Base-by-base conservation (phyloP, 2,888 invertebrate species). In the Plagodis dolabraria region DNA sequence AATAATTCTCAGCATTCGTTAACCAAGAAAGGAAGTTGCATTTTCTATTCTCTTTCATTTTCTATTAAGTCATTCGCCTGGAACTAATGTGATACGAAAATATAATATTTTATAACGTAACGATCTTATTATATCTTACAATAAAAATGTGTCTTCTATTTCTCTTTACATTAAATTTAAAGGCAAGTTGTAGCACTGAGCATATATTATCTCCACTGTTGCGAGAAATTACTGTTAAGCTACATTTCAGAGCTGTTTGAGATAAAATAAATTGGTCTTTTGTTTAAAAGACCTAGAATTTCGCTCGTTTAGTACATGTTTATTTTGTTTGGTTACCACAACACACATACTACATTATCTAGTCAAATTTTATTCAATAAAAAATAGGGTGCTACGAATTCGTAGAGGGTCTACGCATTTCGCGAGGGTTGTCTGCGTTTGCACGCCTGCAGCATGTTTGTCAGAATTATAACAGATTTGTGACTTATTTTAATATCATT, bases 81-180 rank as follows among this genome's bases (percentile, higher is more conserved):
- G 22, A 22, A 22, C 4, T 22, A 4, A 22, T 22, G 22, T 22
- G 38, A 9, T 46, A 34, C 35, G 7, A 35, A 46, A 57, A 36
- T n/a, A n/a, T n/a, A n/a, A n/a, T n/a, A n/a, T n/a, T n/a, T n/a
- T n/a, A n/a, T n/a, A n/a, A n/a, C n/a, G n/a, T n/a, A n/a, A n/a
- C n/a, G n/a, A n/a, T n/a, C n/a, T n/a, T n/a, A n/a, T n/a, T n/a
- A n/a, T n/a, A n/a, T n/a, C n/a, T 59, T 50, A 50, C 11, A 59
- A 55, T 12, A 56, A 58, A 53, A 50, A 38, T 45, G 40, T 44
- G 43, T 42, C 50, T 51, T 50, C 43, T 52, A 48, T 57, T 47
- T 51, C 51, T 59, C 48, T 67, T 68, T 72, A 66, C 64, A 70
- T 56, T 61, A 61, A 43, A 66, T 50, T 64, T 65, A 57, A 63